Base-by-base conservation (phyloP, 2,797 vertebrate genomes). In the Accipiter minullus region DNA sequence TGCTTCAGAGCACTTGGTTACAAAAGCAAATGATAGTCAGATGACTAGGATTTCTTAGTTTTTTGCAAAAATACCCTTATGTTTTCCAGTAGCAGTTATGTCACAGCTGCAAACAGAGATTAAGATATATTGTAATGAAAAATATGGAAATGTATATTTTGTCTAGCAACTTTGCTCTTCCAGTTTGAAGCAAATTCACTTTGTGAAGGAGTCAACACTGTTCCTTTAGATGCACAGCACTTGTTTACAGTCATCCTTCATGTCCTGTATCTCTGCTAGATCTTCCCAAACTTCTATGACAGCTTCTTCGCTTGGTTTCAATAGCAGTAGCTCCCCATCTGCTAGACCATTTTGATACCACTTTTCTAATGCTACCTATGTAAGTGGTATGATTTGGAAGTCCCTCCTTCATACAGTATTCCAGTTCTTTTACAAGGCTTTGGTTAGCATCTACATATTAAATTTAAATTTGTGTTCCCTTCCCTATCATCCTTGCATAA, bases 21-120 rank as follows among this genome's bases (percentile, higher is more conserved):
- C 76, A 76, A 48, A 83, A 94, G 55, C 90, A 73, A 80, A 45
- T 80, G 86, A 69, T 44, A 80, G 85, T 93, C 95, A 95, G 50
- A 63, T 97, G 90, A 94, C 67, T 44, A 9, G 58, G 50, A 69
- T 95, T 95, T 75, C 58, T 44, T 86, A 34, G 7, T 19, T 82
- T 83, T 79, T 75, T 84, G 31, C 11, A 59, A 36, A 95, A 95
- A 60, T 27, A 55, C 11, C 8, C 26, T 68, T 91, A 53, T 11
- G 2, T 91, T 95, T 90, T 62, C 36, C 32, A 74, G 19, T 48
- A 74, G 45, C 34, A 73, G 29, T 47, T 60, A 8, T 22, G 29
- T 66, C 63, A 29, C 29, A 34, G 50, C 38, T 84, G 27, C 12
- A 2, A 67, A 50, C 5, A 50, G 56, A 91, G 34, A 34, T 56